Conservation (phyloP, 2,888 invertebrate species). For the Microchrysa polita region DNA sequence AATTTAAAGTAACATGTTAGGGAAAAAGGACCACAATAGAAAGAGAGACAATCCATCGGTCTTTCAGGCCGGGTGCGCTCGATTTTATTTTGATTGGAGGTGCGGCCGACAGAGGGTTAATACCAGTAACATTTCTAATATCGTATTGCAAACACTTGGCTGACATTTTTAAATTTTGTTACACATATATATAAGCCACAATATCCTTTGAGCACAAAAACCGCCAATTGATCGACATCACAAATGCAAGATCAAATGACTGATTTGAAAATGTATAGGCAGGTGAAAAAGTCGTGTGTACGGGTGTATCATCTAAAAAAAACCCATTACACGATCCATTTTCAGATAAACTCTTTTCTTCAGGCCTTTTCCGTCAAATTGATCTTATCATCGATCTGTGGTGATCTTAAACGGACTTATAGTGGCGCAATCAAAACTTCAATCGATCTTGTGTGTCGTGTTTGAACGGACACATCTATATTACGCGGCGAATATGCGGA, state of each 20-base stretch:
- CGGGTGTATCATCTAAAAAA: slow-evolving; percentile 12
- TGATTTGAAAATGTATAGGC: slow-evolving; percentile 6
- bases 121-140: too few relatives aligned
- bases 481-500: too few relatives aligned
- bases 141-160: too few relatives aligned
- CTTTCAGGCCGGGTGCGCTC: too few relatives aligned
- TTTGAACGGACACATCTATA: neutral
- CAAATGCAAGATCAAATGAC: slow-evolving; percentile 6
- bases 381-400: neutral
- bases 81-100: too few relatives aligned
- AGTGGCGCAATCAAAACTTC: neutral
- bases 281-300: slow-evolving; percentile 5
- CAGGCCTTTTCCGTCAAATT: neutral
- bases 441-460: neutral
- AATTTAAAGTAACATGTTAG: too few relatives aligned
- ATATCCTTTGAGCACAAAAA: too few relatives aligned
- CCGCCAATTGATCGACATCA: neutral
- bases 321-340: slow-evolving; percentile 21
- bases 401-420: neutral
- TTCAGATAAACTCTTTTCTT: slow-evolving; percentile 16
- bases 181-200: too few relatives aligned
- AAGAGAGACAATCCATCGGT: too few relatives aligned
- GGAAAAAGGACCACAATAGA: too few relatives aligned
- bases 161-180: too few relatives aligned
- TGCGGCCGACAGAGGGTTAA: too few relatives aligned